Conservation (phyloP, 1,140 invertebrate genomes). For the Trichonephila clavata region DNA sequence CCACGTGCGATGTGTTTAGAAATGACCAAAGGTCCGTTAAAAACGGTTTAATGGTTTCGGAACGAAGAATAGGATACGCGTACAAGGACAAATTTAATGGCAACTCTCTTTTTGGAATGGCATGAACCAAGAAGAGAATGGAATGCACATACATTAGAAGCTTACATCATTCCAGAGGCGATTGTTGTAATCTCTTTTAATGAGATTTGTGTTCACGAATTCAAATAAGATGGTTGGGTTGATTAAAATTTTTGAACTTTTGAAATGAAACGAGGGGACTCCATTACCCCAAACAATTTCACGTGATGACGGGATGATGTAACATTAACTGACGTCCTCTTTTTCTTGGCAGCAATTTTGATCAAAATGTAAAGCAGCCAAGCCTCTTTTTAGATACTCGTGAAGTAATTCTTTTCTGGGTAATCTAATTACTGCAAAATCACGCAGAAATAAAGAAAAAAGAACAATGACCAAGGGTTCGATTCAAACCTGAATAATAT, state of each 20-base stretch:
- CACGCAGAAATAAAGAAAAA: no score
- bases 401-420: no score
- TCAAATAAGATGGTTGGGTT: not conserved
- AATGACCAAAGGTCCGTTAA: not conserved
- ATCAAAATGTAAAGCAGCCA: not conserved
- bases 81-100: not conserved
- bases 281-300: not conserved
- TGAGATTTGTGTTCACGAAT: not conserved
- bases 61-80: not conserved
- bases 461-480: no score
- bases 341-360: not conserved
- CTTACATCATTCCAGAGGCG: not conserved
- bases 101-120: not conserved
- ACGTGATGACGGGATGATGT: not conserved
- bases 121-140: not conserved
- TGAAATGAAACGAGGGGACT: not conserved
- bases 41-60: not conserved
- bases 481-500: no score
- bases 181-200: not conserved
- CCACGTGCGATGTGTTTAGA: not conserved
- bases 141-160: not conserved
- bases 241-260: conserved; percentile 24
- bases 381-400: no score
- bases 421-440: no score
- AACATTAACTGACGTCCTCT: not conserved